A percentile compares a stretch with the other conserved stretches of the same genome.
Evolutionary conservation across 2,113 vertebrate genomes (phyloP).

Genomic region (Planiliza haematocheilus): DNA sequence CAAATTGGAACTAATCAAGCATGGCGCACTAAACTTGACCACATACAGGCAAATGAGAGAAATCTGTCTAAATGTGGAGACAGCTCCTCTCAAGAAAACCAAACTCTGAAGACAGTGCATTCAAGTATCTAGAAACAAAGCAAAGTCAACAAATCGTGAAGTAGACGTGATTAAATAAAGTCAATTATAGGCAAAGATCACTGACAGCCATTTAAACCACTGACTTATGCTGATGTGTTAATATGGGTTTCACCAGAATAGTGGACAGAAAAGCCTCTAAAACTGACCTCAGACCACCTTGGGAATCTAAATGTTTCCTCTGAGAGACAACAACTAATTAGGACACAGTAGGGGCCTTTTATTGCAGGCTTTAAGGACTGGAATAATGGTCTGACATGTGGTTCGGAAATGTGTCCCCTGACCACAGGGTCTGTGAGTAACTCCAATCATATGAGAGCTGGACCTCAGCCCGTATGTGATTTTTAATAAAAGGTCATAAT

Average conservation of each 20-base stretch:
- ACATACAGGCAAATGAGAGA: no score
- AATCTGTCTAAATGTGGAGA: no score
- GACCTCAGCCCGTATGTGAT: background rate
- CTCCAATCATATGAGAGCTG: background rate
- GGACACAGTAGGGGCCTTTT: background rate
- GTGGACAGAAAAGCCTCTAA: background rate
- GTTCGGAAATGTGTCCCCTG: conserved; percentile 8
- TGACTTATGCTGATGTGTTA: background rate
- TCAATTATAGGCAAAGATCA: background rate
- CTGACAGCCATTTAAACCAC: background rate
- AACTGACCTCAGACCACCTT: background rate
- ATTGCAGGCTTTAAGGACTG: conserved; percentile 15
- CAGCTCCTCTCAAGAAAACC: no score
- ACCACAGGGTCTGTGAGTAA: conserved; percentile 1
- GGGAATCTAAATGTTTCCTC: background rate
- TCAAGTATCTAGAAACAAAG: no score
- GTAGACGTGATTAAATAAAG: no score
- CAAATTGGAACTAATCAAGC: no score
- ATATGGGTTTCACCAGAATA: background rate
- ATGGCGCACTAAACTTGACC: no score
- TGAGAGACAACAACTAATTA: conserved; percentile 23
- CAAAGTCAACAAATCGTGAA: no score
- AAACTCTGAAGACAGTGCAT: no score
- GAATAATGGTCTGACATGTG: conserved; percentile 1
- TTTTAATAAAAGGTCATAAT: conserved; percentile 38